Base-by-base conservation (phyloP, 2,888 invertebrate species). In the Microdon myrmicae region DNA sequence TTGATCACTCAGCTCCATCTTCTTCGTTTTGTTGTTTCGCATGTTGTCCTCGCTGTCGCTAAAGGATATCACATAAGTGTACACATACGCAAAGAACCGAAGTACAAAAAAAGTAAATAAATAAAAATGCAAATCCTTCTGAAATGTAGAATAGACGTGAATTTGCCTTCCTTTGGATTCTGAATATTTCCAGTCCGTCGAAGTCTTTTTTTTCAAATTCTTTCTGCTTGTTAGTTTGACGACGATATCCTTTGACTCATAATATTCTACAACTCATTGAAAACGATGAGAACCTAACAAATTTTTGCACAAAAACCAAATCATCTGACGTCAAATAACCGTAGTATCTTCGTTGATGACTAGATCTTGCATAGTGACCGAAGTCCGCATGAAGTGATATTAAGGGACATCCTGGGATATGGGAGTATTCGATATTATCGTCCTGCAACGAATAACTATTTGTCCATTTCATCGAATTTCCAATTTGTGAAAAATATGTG, bases 401-500 rank as follows among this genome's bases (percentile, higher is more conserved):
- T 44, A 45, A 45, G 49, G 58, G 44, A 51, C 55, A 55, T 56
- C 56, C 61, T 64, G 39, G 23, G n/a, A n/a, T n/a, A n/a, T 43
- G 17, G 32, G 43, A 32, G 23, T 39, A 55, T 55, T 49, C 38
- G 39, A 25, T 49, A 51, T 37, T 45, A 55, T 37, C 41, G 14
- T 37, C 37, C 22, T 26, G 41, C 45, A 47, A 28, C 17, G 28
- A 32, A 55, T 22, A 26, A 39, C 51, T 58, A 51, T 64, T 58
- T 58, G 64, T 43, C 58, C 58, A 45, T 58, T 53, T 64, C 51
- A 58, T 58, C 47, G 58, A 58, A 64, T 64, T 64, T 64, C 64
- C 64, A 64, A 64, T 64, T 64, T 64, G 64, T 47, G 64, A 64
- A 64, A 64, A 64, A 58, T 64, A 58, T 53, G 47, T 53, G 64